phyloP scores from a whole-genome alignment of 2,797 vertebrate genomes.

The Oophaga sylvatica region DNA sequence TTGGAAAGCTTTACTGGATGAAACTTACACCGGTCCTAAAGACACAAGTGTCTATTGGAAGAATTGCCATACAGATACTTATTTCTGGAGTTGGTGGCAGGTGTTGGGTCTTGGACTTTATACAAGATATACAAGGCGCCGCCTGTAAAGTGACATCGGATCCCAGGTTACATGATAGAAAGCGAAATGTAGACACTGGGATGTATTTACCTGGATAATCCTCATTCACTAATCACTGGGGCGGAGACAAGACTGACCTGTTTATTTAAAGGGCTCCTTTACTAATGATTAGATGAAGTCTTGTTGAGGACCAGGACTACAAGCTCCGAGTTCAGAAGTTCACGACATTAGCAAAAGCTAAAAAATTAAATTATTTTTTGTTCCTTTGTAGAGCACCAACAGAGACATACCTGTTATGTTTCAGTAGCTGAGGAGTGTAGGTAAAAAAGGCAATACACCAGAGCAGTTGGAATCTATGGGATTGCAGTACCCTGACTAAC shows the following conservation, averaged over 20 bases:
- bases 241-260: conserved; percentile 68
- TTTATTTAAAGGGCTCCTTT: conserved; percentile 74
- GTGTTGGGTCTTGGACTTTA: conserved; percentile 27
- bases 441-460: too few species aligned
- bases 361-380: conserved; percentile 70
- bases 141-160: conserved; percentile 53
- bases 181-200: conserved; percentile 64
- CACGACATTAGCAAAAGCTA: conserved; percentile 66
- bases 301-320: conserved; percentile 62
- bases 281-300: conserved; percentile 73
- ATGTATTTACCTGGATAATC: conserved; percentile 61
- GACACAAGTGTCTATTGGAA: conserved; percentile 7
- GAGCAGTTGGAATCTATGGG: too few species aligned
- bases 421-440: too few species aligned
- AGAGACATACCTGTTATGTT: not conserved
- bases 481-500: too few species aligned
- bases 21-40: conserved; percentile 6
- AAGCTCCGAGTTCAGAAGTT: conserved; percentile 75
- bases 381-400: conserved; percentile 64
- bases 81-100: not conserved
- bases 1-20: not conserved
- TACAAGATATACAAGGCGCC: conserved; percentile 36
- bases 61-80: conserved; percentile 7
- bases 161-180: conserved; percentile 61
- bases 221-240: conserved; percentile 63